phyloP scores from a whole-genome alignment of 2,113 vertebrate genomes.

The Myotis davidii region DNA sequence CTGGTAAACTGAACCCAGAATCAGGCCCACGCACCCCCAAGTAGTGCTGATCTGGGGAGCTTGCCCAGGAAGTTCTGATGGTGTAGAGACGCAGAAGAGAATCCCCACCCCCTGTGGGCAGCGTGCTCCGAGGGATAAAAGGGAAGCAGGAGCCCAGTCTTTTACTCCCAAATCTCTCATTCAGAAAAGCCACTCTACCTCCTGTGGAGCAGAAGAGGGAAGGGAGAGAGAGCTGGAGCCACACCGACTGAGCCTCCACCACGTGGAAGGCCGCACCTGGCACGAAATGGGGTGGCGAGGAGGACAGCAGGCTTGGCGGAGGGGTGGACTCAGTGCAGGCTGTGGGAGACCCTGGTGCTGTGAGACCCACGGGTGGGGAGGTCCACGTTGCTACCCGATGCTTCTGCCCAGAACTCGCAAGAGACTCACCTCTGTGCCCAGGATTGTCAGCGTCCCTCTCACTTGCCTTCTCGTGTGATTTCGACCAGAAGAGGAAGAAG shows the following conservation, averaged over 20 bases:
- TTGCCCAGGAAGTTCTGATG: background rate
- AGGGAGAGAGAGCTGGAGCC: background rate
- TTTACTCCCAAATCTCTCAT: background rate
- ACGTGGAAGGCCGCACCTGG: background rate
- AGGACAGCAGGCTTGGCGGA: background rate
- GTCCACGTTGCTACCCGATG: rapidly evolving
- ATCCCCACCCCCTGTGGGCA: rapidly evolving
- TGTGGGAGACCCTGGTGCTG: background rate
- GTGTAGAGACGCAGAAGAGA: background rate
- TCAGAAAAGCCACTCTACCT: background rate
- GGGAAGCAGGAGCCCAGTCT: rapidly evolving
- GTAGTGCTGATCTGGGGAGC: background rate
- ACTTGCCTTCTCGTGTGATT: background rate
- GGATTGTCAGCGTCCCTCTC: background rate
- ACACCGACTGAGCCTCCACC: rapidly evolving
- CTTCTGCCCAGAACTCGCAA: background rate
- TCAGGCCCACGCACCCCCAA: rapidly evolving
- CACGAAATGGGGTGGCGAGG: background rate
- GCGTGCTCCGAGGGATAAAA: background rate
- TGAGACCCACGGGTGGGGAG: rapidly evolving
- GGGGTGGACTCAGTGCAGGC: background rate
- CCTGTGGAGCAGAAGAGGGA: too few species aligned
- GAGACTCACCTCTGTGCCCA: background rate
- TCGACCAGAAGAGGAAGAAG: background rate
- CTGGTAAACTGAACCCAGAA: background rate